Base-by-base conservation (phyloP, 2,797 vertebrate species). In the Gastrophryne carolinensis region DNA sequence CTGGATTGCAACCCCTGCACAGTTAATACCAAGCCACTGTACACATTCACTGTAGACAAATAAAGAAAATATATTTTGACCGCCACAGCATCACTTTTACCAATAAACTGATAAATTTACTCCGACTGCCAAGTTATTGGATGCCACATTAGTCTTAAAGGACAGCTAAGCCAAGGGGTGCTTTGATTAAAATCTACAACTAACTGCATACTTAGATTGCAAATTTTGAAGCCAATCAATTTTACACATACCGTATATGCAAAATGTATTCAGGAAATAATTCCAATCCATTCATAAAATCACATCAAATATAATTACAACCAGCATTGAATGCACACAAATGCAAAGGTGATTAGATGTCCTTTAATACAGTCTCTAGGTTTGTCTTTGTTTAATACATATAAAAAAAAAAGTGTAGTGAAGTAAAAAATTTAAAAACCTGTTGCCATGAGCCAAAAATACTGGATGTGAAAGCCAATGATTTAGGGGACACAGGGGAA, bases 401-500 rank as follows among this genome's bases (percentile, higher is more conserved):
- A n/a, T n/a, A 58, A 69, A 86, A 71, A 68, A 68, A 87, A 90
- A 86, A 83, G 88, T 92, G 93, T 90, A 93, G 94, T 94, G 92
- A 94, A 94, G 89, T 93, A 95, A 93, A 95, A 93, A 94, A 88
- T 93, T 93, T 95, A 95, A 94, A 94, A 95, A 96, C 94, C 94
- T 96, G 94, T 95, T 96, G 94, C 94, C 94, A 96, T 94, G 94
- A 96, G 94, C 93, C 94, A 95, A 96, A 95, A 94, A 96, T 95
- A 95, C 92, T 94, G 93, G 94, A 96, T 91, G 94, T 95, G 94
- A 95, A 95, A 93, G 94, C 94, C 93, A 96, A 92, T 93, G 94
- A 96, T 96, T 96, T 95, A 92, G 94, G 94, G 91, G 94, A 96
- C 89, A 95, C 94, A 89, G 94, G 94, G 93, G 94, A 95, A 93